These are phyloP conservation scores for Oxyura jamaicensis DNA, from an alignment of 2,113 vertebrate species.

Conservation along the genomic window DNA sequence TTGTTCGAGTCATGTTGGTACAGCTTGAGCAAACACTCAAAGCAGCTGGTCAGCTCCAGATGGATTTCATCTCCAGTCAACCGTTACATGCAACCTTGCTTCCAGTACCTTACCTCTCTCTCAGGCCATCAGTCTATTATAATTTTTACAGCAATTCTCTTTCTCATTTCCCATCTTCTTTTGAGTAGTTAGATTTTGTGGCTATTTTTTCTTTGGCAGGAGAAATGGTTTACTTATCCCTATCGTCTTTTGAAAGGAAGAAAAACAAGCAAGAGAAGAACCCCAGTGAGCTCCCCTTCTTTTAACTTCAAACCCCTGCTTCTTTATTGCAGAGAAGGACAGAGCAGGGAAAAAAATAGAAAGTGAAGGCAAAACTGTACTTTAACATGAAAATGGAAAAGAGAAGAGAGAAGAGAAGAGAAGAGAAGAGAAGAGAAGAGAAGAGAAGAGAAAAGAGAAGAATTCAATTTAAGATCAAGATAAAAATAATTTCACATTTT, in stretches of 20 bases:
- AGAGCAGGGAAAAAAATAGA: not conserved
- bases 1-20: slow-evolving; percentile 52
- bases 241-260: not conserved
- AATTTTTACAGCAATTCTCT: not conserved
- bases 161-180: not conserved
- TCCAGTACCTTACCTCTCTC: not conserved
- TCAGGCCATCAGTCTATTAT: not conserved
- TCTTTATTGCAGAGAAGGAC: not conserved
- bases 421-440: not conserved
- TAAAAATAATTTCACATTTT: not conserved
- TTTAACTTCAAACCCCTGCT: not conserved
- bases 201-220: not conserved
- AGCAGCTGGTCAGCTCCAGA: slow-evolving; percentile 44
- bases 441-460: not conserved
- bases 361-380: not conserved
- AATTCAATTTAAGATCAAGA: not conserved
- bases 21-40: slow-evolving; percentile 54
- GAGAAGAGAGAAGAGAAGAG: not conserved
- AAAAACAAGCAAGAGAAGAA: not conserved
- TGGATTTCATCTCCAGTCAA: slow-evolving; percentile 60
- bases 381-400: not conserved
- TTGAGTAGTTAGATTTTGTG: not conserved
- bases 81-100: not conserved
- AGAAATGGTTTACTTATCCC: not conserved
- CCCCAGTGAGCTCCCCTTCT: not conserved